Evolutionary conservation across 2,113 vertebrate genomes (phyloP).

Genomic region (Athene cunicularia): DNA sequence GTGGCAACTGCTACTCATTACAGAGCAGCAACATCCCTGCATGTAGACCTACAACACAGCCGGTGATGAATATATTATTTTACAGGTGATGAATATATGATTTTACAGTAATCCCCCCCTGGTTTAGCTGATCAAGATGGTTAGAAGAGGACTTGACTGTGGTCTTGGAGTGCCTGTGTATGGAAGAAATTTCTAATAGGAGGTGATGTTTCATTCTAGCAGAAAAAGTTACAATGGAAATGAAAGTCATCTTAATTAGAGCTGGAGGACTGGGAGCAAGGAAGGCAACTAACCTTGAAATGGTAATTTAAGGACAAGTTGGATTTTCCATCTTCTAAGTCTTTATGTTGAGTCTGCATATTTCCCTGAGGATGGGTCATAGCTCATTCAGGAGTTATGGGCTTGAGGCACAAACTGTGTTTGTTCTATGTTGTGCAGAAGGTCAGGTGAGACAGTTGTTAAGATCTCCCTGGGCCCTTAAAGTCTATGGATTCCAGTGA

Average conservation of each 20-base stretch:
- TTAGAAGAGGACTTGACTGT: not conserved
- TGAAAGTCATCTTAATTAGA: not conserved
- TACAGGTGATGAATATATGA: not conserved
- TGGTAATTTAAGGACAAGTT: not conserved
- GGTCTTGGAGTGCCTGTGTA: not conserved
- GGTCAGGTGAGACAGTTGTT: not conserved
- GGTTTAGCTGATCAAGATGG: not conserved
- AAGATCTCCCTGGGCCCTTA: not conserved
- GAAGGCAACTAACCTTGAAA: constrained; percentile 14
- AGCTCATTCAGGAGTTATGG: constrained; percentile 1
- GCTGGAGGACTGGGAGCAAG: not conserved
- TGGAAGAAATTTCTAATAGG: not conserved
- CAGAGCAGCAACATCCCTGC: not conserved
- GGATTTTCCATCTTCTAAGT: not conserved
- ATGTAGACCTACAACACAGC: not conserved
- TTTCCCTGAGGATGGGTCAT: constrained; percentile 5
- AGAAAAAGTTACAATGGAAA: not conserved
- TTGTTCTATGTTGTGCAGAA: not conserved
- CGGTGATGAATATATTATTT: not conserved
- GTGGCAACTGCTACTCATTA: not conserved
- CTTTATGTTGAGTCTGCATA: not conserved
- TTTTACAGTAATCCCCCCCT: not conserved
- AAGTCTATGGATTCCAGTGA: not conserved
- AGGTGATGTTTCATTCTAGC: not conserved
- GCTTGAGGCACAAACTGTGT: not conserved